Evolutionary conservation across 2,797 vertebrate genomes (phyloP), one percentile per base, ranked within the genome.

Genomic region (Oophaga sylvatica): DNA sequence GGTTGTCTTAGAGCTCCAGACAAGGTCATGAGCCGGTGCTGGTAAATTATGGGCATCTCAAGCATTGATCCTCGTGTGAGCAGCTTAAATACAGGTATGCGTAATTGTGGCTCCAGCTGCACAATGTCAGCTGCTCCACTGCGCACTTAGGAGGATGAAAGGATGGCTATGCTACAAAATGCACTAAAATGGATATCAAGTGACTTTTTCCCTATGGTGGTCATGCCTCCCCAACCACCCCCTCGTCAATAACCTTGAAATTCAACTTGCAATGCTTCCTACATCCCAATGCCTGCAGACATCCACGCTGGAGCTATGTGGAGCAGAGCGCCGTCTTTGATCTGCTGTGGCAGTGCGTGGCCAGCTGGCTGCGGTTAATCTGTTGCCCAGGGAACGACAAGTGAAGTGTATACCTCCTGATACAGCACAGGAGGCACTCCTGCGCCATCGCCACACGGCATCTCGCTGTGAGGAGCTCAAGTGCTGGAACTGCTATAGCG

Each of bases 371-470:
- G 91, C 84, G 87, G 88, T 84, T 89, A 91, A 80, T 84, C 91
- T 90, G 92, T 94, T 95, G 92, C 93, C 93, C 91, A 82, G 93
- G 93, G 92, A 94, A 94, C 91, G 91, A 92, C 91, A 92, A 92
- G 89, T 93, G 92, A 93, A 94, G 94, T 91, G 91, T 91, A 89
- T 84, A 89, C 91, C 92, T 92, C 90, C 92, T 77, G 90, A 90
- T 92, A 91, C 93, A 83, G 90, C 91, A 89, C 92, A 90, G 92
- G 93, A 93, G 92, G 93, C 90, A 90, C 90, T 93, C 92, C 87
- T 88, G 91, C 92, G 90, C 92, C 91, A 90, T 17, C 90, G 89
- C 92, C 93, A 90, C 92, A 90, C 89, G 88, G 81, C 90, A 91
- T 92, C 93, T 88, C 63, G 90, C 92, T 93, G 91, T 88, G 92